phyloP scores from a whole-genome alignment of 2,113 vertebrate species.

The Chaetodon trifascialis region DNA sequence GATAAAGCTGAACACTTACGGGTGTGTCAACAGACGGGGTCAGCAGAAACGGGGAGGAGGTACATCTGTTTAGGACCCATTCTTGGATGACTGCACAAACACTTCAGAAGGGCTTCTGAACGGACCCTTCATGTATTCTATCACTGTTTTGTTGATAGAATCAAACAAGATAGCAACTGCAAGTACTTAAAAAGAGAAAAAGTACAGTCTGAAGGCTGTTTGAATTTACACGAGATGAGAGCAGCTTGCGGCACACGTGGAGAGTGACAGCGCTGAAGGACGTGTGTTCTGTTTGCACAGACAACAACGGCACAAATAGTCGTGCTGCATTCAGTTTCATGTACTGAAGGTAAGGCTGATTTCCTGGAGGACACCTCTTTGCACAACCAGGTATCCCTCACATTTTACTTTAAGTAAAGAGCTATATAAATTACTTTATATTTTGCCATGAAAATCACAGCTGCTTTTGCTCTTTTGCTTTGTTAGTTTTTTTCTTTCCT shows the following conservation, averaged over 20 bases:
- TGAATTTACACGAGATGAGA: conserved; percentile 1
- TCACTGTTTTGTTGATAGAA: conserved; percentile 15
- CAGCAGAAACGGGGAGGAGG: conserved; percentile 57
- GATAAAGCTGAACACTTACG: conserved; percentile 68
- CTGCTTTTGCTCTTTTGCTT: background rate
- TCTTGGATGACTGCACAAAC: conserved; percentile 43
- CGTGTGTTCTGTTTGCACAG: conserved; percentile 23
- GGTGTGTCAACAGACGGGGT: conserved; percentile 63
- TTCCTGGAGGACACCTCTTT: background rate
- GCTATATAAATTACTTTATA: conserved; percentile 1
- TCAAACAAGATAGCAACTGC: conserved; percentile 2
- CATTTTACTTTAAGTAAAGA: background rate
- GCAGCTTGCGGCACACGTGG: background rate
- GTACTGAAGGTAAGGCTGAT: background rate
- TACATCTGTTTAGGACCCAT: conserved; percentile 45
- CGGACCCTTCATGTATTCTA: conserved; percentile 1
- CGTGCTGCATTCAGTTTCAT: conserved; percentile 21
- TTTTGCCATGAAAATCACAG: background rate
- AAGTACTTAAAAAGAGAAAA: background rate
- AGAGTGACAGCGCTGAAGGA: conserved; percentile 31
- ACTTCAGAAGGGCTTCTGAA: conserved; percentile 19
- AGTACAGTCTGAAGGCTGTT: background rate
- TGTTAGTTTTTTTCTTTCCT: conserved; percentile 9
- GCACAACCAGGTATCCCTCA: background rate
- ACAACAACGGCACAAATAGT: conserved; percentile 9